Base-by-base conservation (phyloP, 2,888 invertebrate genomes). In the Mythimna loreyi region DNA sequence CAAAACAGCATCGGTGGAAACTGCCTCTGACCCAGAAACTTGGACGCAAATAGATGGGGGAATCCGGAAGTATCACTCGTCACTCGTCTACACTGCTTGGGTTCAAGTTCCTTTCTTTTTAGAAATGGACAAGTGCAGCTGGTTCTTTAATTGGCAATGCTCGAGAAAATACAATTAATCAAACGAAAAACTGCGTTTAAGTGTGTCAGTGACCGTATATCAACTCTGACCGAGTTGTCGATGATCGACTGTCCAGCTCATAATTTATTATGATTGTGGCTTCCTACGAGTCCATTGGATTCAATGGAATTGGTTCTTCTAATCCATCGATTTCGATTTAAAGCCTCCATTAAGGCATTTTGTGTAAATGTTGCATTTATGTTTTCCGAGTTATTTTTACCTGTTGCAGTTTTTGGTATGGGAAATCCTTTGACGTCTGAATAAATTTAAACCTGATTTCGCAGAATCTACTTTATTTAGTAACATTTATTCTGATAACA, bases 181-280 rank as follows among this genome's bases (percentile, higher is more conserved):
- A 40, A 59, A 60, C 59, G 40, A 75, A 75, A 72, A 72, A 63
- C 58, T 79, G 67, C 28, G 33, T 19, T 50, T 25, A 60, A 50
- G 50, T 79, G 59, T 75, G 75, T 74, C 75, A 74, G 40, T 65
- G 80, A 79, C 56, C 66, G 50, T 21, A 28, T 49, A 79, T 66
- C 66, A 57, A 79, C 65, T 56, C 40, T 50, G 66, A 6, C 23
- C 47, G 66, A 79, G 40, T 55, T 58, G 40, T 21, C 6, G 45
- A 28, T 55, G 73, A 25, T 53, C 49, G 45, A 19, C 49, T 78
- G 36, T 33, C 36, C 45, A 50, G 61, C 40, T 71, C 19, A 11
- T 45, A 25, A 30, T 78, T 61, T 71, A 56, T 61, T 23, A 36
- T 55, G n/a, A 57, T 47, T 61, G 36, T 30, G 30, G 16, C 33